These are phyloP conservation scores for Caenorhabditis sinica DNA, from an alignment of 2,888 invertebrate genomes.

Conservation along the genomic window DNA sequence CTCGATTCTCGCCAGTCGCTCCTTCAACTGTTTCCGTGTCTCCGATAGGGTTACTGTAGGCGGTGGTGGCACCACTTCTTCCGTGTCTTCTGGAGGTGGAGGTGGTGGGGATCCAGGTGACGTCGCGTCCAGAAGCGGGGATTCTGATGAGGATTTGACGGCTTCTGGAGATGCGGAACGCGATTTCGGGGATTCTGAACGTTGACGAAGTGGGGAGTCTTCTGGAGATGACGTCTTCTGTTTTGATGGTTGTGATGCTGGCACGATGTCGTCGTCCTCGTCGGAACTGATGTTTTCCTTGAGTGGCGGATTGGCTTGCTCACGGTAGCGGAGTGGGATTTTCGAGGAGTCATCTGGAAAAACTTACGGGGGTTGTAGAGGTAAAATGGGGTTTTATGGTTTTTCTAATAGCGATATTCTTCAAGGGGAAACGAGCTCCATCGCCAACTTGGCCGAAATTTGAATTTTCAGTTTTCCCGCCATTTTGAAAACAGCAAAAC, in stretches of 20 bases:
- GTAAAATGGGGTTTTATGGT: too few relatives aligned
- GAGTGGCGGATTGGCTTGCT: background rate
- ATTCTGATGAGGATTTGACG: background rate
- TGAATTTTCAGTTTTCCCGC: too few relatives aligned
- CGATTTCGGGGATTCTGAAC: background rate
- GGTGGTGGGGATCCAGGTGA: conserved; percentile 25
- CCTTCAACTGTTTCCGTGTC: conserved; percentile 37
- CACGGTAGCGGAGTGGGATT: conserved; percentile 40
- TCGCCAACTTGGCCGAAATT: too few relatives aligned
- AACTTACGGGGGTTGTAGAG: too few relatives aligned
- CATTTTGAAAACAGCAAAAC: too few relatives aligned
- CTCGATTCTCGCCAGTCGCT: conserved; percentile 29
- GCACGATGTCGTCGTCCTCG: conserved; percentile 17
- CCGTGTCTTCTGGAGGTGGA: conserved; percentile 23
- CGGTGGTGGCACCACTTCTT: conserved; percentile 2
- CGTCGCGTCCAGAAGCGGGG: background rate
- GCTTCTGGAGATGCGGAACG: conserved; percentile 19
- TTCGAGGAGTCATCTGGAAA: conserved; percentile 23
- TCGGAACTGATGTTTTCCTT: conserved; percentile 56
- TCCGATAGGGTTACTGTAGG: conserved; percentile 4
- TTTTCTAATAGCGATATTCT: too few relatives aligned
- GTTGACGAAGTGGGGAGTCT: background rate
- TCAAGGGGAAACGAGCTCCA: too few relatives aligned
- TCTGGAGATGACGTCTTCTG: background rate
- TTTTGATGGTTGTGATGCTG: too few relatives aligned